Evolutionary conservation across 2,797 vertebrate genomes (phyloP), one percentile per base, ranked within the genome.

Genomic region (Periparus ater): DNA sequence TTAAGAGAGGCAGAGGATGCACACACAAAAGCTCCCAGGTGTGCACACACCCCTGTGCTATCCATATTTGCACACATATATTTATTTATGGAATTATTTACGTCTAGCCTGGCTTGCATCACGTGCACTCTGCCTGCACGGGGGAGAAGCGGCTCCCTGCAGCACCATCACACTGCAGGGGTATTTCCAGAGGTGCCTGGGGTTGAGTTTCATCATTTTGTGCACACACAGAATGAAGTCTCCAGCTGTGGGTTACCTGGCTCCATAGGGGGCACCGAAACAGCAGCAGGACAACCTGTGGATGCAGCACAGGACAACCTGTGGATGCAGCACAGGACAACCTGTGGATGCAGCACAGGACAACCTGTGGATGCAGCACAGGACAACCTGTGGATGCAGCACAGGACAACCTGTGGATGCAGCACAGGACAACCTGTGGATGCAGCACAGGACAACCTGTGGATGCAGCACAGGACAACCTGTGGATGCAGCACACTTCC

Each of bases 121-220:
- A 2, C 30, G 7, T 3, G 9, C 26, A 17, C 16, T 16, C 67
- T 65, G 70, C 53, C 55, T 45, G 45, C 36, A 30, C 2, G 2
- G 36, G 9, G 42, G 12, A 8, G 23, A 58, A 20, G 12, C 1
- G 15, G 36, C 53, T 62, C 70, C 67, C 48, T 0, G 0, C 51
- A 54, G 66, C 78, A 74, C 58, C 44, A 14, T 6, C 53, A 18
- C 2, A 0, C 25, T 13, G 10, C 70, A 34, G 1, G 1, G 42
- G 1, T 17, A 44, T 17, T 71, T 53, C 66, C 57, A 47, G 11
- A 4, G 44, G 21, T 13, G 40, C 20, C 42, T 3, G 18, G 44
- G 36, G 23, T 0, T 5, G 17, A 76, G 17, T 11, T 25, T 2
- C 29, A 61, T 3, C 1, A 1, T 30, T 60, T 32, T 5, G 1